Base-by-base conservation (phyloP, 2,113 vertebrate species). In the Chroicocephalus ridibundus region DNA sequence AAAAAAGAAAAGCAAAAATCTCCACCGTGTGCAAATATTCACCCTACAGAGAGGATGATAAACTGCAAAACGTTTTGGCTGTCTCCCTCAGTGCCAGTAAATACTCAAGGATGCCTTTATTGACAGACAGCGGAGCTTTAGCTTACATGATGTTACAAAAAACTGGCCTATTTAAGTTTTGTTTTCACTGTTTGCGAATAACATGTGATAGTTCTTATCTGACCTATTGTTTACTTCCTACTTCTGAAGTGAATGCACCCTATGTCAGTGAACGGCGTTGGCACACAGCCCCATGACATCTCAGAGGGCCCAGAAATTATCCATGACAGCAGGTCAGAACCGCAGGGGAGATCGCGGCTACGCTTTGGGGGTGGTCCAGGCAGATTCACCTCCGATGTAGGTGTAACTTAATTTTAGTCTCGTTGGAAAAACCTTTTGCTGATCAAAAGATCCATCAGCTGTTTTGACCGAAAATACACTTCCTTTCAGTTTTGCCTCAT, bases 161-260 rank as follows among this genome's bases (percentile, higher is more conserved):
- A 52, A 3, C 2, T 31, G 82, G 20, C 62, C 62, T 92, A 79
- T 85, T 92, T 84, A 60, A 92, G 58, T 82, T 91, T 58, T 94
- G 29, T 78, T 94, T 92, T 84, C 68, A 78, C 65, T 93, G 27
- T 46, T 47, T 52, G 38, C 51, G 58, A 89, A 52, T 70, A 58
- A 34, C 72, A 52, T 19, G 49, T 65, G 52, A 52, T 36, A 52
- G 31, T 21, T 82, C 72, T 80, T 87, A 62, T 44, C 78, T 94
- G 89, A 62, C 60, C 62, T 81, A 16, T 47, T 88, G 57, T 78
- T 93, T 79, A 76, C 71, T 87, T 86, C 92, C 78, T 79, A 5
- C 89, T 97, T 85, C 72, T 94, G 91, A 92, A 91, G n/a, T 4
- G 66, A 92, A 71, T 61, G 60, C 58, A 83, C 91, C 52, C 42